Percentiles rank a stretch among this genome's conserved stretches.
Evolutionary conservation across 1,140 invertebrate genomes (phyloP).

Genomic region (Orchestia grillus): DNA sequence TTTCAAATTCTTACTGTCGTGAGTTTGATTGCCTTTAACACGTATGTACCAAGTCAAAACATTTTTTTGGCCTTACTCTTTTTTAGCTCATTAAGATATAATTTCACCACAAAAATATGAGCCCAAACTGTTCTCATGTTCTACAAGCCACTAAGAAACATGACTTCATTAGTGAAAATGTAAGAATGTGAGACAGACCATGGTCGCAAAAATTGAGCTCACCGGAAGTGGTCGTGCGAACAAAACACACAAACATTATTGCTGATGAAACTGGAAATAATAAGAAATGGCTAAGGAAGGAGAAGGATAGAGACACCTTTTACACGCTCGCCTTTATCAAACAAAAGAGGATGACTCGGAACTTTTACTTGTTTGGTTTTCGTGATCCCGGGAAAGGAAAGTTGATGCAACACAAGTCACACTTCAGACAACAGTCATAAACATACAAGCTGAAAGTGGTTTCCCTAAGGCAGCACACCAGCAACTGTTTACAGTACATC

Average conservation of each 20-base stretch:
- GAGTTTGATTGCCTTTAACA: too few species aligned
- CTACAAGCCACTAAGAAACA: not conserved
- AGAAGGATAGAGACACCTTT: not conserved
- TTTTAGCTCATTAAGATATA: not conserved
- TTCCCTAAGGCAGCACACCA: not conserved
- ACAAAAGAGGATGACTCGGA: conserved; percentile 5
- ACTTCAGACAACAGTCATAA: conserved; percentile 8
- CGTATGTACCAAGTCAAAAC: not conserved
- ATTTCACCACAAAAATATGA: not conserved
- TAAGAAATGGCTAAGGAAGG: not conserved
- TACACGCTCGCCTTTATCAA: not conserved
- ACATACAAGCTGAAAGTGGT: not conserved
- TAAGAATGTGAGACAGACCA: not conserved
- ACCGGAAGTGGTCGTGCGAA: not conserved
- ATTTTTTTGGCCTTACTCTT: not conserved
- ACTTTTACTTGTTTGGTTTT: conserved; percentile 42
- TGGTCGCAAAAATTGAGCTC: not conserved
- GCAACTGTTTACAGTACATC: not conserved
- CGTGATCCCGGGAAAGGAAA: conserved; percentile 37
- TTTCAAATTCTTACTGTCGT: too few species aligned
- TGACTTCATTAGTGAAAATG: not conserved
- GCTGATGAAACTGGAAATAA: not conserved
- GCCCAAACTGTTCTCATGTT: not conserved
- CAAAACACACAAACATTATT: not conserved
- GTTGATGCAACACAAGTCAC: conserved; percentile 13